These are phyloP conservation scores for Heterohyrax brucei DNA, from an alignment of 2,797 vertebrate genomes.

Conservation along the genomic window DNA sequence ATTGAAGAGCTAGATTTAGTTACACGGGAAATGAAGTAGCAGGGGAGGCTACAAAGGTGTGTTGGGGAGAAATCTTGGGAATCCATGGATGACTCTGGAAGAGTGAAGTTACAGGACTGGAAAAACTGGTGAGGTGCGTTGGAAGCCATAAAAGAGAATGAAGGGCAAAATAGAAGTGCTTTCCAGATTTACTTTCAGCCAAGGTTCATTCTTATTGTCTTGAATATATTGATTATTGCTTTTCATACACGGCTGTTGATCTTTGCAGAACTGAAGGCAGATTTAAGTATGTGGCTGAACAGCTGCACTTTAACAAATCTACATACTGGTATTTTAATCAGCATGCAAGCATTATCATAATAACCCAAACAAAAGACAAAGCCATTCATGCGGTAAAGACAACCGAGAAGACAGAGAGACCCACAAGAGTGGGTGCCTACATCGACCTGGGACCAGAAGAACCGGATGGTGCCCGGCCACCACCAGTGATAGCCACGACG, in stretches of 20 bases:
- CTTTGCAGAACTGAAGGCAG: neutral
- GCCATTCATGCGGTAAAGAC: too few relatives aligned
- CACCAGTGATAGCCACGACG: too few relatives aligned
- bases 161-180: neutral
- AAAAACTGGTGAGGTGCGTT: neutral
- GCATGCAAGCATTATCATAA: neutral
- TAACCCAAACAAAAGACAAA: neutral
- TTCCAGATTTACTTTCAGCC: neutral
- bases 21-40: neutral
- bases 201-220: neutral
- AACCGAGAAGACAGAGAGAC: too few relatives aligned
- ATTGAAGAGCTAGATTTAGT: neutral
- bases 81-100: neutral
- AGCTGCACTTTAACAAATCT: slow-evolving; percentile 1
- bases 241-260: neutral
- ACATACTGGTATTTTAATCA: slow-evolving; percentile 6
- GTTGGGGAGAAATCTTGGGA: neutral
- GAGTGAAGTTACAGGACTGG: neutral
- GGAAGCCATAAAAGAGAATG: neutral
- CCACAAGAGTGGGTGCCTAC: too few relatives aligned
- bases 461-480: too few relatives aligned
- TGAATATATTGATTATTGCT: neutral
- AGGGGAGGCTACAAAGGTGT: neutral
- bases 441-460: too few relatives aligned
- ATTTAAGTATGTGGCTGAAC: neutral